These are phyloP conservation scores for Myopa testacea DNA, from an alignment of 2,888 invertebrate genomes.

Conservation along the genomic window DNA sequence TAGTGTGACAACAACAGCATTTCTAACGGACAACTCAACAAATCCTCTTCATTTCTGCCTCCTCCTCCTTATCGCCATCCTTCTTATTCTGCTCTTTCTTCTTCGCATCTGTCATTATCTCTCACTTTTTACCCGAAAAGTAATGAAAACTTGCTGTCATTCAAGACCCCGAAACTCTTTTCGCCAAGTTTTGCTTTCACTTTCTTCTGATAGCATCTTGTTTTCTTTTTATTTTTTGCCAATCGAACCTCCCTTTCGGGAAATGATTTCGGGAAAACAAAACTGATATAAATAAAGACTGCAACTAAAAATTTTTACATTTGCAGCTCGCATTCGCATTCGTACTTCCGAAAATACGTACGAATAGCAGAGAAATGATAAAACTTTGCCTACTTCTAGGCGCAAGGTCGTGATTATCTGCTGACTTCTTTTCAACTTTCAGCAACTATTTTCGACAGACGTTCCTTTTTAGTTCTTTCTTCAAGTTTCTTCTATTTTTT, in stretches of 20 bases:
- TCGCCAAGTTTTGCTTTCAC: neutral
- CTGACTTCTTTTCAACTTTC: neutral
- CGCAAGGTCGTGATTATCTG: conserved; percentile 14
- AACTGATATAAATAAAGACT: neutral
- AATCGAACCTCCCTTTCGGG: too few species aligned
- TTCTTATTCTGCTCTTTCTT: neutral
- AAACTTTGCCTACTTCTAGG: conserved; percentile 13
- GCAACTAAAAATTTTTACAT: conserved; percentile 4
- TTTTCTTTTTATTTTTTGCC: too few species aligned
- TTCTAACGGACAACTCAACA: too few species aligned
- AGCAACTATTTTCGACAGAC: neutral
- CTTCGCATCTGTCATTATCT: neutral
- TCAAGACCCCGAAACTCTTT: neutral
- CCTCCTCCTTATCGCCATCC: too few species aligned
- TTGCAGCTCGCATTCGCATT: neutral
- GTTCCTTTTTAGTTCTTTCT: too few species aligned
- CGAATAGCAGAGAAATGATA: neutral
- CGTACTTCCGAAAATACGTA: too few species aligned
- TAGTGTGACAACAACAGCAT: neutral
- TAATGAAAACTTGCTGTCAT: neutral
- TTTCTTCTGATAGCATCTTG: neutral
- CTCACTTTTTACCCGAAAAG: neutral
- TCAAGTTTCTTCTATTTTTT: neutral
- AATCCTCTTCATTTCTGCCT: too few species aligned
- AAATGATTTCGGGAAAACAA: neutral